Percentiles rank a stretch among this genome's conserved stretches.
phyloP scores from a whole-genome alignment of 1,140 invertebrate species.

The Papilio dardanus region DNA sequence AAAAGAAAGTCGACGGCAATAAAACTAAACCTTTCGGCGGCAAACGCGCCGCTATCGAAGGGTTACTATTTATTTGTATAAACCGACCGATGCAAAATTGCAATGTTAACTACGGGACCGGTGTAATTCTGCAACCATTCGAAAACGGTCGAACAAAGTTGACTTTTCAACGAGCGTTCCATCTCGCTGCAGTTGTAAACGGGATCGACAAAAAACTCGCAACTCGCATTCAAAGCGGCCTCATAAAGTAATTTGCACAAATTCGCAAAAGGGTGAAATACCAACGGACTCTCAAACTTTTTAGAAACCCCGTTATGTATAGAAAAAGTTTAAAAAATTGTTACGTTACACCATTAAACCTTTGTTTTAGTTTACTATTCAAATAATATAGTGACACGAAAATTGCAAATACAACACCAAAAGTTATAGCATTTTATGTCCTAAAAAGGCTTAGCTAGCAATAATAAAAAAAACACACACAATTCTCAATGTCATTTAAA shows the following conservation, averaged over 20 bases:
- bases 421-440: neutral
- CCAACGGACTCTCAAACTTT: conserved; percentile 58
- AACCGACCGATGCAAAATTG: conserved; percentile 60
- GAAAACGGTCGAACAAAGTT: conserved; percentile 51
- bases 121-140: conserved; percentile 57
- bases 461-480: too few relatives aligned
- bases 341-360: conserved; percentile 56
- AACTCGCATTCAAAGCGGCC: conserved; percentile 62
- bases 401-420: neutral
- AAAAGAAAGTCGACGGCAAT: conserved; percentile 65
- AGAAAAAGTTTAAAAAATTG: conserved; percentile 56
- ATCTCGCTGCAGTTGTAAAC: conserved; percentile 65
- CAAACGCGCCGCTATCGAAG: conserved; percentile 67
- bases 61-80: conserved; percentile 74
- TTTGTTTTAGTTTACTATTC: conserved; percentile 61
- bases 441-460: neutral
- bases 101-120: conserved; percentile 50
- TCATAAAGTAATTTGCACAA: conserved; percentile 81
- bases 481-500: too few relatives aligned
- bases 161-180: conserved; percentile 52
- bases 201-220: conserved; percentile 61
- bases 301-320: conserved; percentile 61
- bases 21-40: conserved; percentile 71
- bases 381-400: neutral
- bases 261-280: conserved; percentile 78